Conservation (phyloP, 2,797 vertebrate genomes). For the Hypotaenidia okinawae region DNA sequence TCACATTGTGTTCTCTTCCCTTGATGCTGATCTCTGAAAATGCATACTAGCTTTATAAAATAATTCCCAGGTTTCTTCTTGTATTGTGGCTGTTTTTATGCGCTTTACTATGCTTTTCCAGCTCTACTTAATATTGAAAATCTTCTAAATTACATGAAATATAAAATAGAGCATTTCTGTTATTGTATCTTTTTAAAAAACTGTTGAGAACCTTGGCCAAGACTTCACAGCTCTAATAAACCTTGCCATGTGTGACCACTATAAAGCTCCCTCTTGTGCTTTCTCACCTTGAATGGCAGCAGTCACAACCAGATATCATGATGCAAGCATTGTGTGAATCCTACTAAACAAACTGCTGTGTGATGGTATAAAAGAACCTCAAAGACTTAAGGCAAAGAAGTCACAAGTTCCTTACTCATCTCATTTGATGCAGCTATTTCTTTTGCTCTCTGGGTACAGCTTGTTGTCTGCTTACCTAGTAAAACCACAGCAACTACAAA, state of each 20-base stretch:
- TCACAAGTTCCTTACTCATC: background rate
- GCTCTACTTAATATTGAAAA: background rate
- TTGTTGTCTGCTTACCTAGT: background rate
- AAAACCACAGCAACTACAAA: background rate
- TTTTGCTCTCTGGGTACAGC: background rate
- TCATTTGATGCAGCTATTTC: background rate
- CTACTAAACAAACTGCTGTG: background rate
- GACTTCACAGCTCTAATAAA: background rate
- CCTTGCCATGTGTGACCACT: background rate
- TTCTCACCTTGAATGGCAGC: background rate
- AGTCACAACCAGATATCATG: background rate
- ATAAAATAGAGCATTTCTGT: background rate
- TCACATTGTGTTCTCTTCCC: background rate
- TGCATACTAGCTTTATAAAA: background rate
- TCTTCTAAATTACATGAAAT: background rate
- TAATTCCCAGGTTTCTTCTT: background rate
- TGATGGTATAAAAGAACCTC: background rate
- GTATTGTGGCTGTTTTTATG: background rate
- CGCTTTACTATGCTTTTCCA: background rate
- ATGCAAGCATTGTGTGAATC: background rate
- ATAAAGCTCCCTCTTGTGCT: background rate
- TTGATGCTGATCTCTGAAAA: background rate
- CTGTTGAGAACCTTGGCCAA: background rate
- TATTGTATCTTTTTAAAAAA: background rate
- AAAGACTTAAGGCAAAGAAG: background rate